phyloP scores from a whole-genome alignment of 2,888 invertebrate genomes.

The Sinhomidia bicolor region DNA sequence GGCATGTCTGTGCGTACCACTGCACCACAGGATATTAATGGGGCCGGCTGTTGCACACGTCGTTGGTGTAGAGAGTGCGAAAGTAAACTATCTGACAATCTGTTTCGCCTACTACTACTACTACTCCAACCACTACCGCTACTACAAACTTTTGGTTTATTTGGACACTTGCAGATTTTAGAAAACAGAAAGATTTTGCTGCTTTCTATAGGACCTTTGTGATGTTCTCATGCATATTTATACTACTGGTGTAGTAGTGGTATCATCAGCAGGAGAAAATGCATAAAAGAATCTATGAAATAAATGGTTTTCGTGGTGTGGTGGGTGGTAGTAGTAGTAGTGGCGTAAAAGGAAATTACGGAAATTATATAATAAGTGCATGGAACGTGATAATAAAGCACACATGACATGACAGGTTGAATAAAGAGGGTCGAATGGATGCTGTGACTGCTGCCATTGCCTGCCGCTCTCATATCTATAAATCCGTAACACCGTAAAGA shows the following conservation, averaged over 20 bases:
- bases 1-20: constrained; percentile 20
- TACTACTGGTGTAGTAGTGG: not conserved
- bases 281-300: not conserved
- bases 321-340: not conserved
- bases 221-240: constrained; percentile 30
- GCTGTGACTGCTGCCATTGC: not conserved
- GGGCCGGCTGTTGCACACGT: constrained; percentile 47
- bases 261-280: not conserved
- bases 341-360: constrained; percentile 10
- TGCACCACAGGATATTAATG: constrained; percentile 45
- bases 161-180: constrained; percentile 10
- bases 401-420: constrained; percentile 71
- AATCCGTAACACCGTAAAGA: not conserved
- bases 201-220: not conserved
- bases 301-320: constrained; percentile 15
- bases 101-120: not conserved
- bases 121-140: not conserved
- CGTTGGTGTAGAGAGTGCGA: not conserved
- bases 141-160: not conserved
- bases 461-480: not conserved
- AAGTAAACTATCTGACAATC: constrained; percentile 31
- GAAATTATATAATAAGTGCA: constrained; percentile 42
- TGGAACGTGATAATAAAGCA: constrained; percentile 64
- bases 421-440: constrained; percentile 44
- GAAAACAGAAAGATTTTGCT: constrained; percentile 11